Conservation (phyloP, 2,888 invertebrate species). For the Adelphocoris suturalis region DNA sequence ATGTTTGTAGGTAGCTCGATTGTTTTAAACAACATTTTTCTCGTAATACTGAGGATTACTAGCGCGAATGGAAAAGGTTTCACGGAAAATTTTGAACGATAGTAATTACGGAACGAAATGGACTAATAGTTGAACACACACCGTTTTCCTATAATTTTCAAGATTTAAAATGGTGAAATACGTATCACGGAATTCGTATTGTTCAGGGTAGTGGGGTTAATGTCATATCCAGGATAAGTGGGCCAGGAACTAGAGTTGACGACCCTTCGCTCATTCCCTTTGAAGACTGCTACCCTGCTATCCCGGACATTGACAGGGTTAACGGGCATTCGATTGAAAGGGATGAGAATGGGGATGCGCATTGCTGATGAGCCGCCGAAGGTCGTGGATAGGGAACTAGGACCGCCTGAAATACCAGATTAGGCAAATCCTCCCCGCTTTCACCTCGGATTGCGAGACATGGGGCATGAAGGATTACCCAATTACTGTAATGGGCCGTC, state of each 20-base stretch:
- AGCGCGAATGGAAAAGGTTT: too few species aligned
- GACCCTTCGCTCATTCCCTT: neutral
- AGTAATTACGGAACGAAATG: too few species aligned
- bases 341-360: constrained; percentile 40
- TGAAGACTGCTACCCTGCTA: neutral
- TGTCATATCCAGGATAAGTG: neutral
- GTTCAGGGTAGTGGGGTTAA: neutral
- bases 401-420: constrained; percentile 27
- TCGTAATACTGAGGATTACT: too few species aligned
- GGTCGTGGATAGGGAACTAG: neutral
- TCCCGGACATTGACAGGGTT: constrained; percentile 41
- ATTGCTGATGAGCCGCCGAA: constrained; percentile 1
- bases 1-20: too few species aligned
- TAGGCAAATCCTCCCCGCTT: constrained; percentile 48
- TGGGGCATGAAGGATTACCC: constrained; percentile 46
- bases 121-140: too few species aligned
- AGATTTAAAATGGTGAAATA: too few species aligned
- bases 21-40: too few species aligned
- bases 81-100: too few species aligned
- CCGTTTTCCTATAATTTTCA: too few species aligned
- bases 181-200: too few species aligned
- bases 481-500: constrained; percentile 40
- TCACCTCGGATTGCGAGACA: constrained; percentile 5
- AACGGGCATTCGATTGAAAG: constrained; percentile 52
- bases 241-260: neutral